These are phyloP conservation scores for Tokudaia tokunoshimensis DNA, from an alignment of 2,797 vertebrate genomes.

Conservation along the genomic window DNA sequence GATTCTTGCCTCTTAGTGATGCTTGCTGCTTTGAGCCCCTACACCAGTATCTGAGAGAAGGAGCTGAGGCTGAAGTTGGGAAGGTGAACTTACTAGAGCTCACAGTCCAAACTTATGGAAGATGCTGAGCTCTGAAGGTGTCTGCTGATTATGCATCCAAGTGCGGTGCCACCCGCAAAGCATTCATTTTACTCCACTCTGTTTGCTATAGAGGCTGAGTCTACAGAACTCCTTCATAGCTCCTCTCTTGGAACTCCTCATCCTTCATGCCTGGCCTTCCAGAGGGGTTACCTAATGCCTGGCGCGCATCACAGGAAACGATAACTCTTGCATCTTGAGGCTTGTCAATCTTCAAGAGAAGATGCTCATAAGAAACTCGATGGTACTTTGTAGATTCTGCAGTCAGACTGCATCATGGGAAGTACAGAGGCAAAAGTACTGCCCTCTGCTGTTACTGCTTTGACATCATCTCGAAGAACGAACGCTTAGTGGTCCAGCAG, in stretches of 20 bases:
- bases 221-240: background rate
- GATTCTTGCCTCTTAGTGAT: background rate
- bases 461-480: too few species aligned
- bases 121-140: background rate
- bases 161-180: background rate
- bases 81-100: too few species aligned
- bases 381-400: background rate
- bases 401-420: background rate
- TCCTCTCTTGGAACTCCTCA: background rate
- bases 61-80: background rate
- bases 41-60: rapidly evolving
- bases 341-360: background rate
- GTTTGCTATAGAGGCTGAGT: background rate
- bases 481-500: rapidly evolving
- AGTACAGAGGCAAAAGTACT: background rate
- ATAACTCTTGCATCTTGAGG: background rate
- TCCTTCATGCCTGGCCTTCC: background rate
- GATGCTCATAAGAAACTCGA: background rate
- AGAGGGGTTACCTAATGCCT: background rate
- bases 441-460: background rate
- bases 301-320: background rate
- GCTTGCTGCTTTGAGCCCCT: rapidly evolving
- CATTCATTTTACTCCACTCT: background rate
- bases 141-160: too few species aligned
- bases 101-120: background rate